Percentiles rank a stretch among this genome's conserved stretches.
phyloP scores from a whole-genome alignment of 2,888 invertebrate species.

The Octonoba sinensis region DNA sequence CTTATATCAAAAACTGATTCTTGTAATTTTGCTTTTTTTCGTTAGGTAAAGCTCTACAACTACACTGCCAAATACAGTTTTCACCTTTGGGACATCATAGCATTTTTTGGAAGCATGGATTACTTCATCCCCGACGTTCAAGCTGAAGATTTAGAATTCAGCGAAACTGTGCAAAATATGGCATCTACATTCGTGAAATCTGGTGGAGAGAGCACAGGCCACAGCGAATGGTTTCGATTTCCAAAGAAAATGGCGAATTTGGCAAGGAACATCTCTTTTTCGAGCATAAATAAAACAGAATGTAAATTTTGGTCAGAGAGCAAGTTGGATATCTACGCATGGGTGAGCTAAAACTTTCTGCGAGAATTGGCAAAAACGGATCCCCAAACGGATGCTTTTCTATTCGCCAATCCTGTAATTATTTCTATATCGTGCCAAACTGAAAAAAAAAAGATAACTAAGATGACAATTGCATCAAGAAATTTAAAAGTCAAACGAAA shows the following conservation, averaged over 20 bases:
- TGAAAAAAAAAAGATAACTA: too few relatives aligned
- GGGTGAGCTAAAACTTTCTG: conserved; percentile 67
- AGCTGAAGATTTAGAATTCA: conserved; percentile 66
- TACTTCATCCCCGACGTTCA: conserved; percentile 66
- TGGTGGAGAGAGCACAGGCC: conserved; percentile 63
- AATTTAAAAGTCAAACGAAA: too few relatives aligned
- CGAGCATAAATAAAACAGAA: conserved; percentile 66
- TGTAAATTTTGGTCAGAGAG: conserved; percentile 68
- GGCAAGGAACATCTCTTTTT: conserved; percentile 60
- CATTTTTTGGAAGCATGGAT: conserved; percentile 68
- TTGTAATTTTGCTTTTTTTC: not conserved
- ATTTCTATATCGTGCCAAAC: too few relatives aligned
- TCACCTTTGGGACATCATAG: conserved; percentile 68
- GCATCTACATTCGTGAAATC: conserved; percentile 67
- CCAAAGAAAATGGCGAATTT: conserved; percentile 67
- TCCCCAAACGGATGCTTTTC: too few relatives aligned
- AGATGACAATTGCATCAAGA: too few relatives aligned
- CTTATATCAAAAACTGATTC: too few relatives aligned
- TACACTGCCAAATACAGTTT: conserved; percentile 66
- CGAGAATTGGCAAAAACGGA: not conserved
- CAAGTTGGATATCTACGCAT: conserved; percentile 68
- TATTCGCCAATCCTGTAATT: too few relatives aligned
- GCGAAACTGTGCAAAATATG: conserved; percentile 66
- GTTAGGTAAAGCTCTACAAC: conserved; percentile 58
- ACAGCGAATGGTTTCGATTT: conserved; percentile 65